Percentiles rank a stretch among this genome's conserved stretches.
phyloP scores from a whole-genome alignment of 2,888 invertebrate genomes.

The Caenorhabditis sp. region DNA sequence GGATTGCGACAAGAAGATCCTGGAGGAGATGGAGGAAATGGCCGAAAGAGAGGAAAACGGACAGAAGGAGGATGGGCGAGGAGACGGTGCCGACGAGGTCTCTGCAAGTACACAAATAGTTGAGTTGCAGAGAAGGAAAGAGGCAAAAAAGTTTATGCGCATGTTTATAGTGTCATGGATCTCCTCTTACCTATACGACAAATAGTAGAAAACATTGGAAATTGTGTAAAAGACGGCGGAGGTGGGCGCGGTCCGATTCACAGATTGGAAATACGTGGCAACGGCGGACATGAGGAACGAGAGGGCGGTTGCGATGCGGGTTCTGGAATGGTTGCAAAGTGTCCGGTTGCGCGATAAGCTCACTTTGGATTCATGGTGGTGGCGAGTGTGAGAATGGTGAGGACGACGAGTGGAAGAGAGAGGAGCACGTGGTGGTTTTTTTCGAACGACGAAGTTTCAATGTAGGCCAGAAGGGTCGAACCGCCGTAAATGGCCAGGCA shows the following conservation, averaged over 20 bases:
- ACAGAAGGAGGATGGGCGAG: conserved; percentile 19
- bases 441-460: conserved; percentile 51
- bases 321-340: no score
- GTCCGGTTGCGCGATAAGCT: background rate
- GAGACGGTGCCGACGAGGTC: conserved; percentile 32
- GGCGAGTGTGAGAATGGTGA: conserved; percentile 49
- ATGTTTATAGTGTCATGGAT: background rate
- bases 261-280: conserved; percentile 46
- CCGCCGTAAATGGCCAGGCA: conserved; percentile 56
- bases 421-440: conserved; percentile 47
- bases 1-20: conserved; percentile 55
- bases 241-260: conserved; percentile 33
- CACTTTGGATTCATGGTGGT: conserved; percentile 58
- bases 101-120: conserved; percentile 13
- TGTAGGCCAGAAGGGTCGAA: conserved; percentile 40
- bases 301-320: conserved; percentile 42
- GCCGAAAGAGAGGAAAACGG: conserved; percentile 33
- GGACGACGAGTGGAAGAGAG: conserved; percentile 51
- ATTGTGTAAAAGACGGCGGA: conserved; percentile 33
- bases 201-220: conserved; percentile 44
- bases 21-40: conserved; percentile 47
- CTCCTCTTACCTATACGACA: conserved; percentile 46
- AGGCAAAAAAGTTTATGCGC: no score
- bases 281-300: conserved; percentile 47
- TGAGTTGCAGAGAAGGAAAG: no score